Evolutionary conservation across 2,113 vertebrate species (phyloP).

Genomic region (Campylomormyrus tamandua): DNA sequence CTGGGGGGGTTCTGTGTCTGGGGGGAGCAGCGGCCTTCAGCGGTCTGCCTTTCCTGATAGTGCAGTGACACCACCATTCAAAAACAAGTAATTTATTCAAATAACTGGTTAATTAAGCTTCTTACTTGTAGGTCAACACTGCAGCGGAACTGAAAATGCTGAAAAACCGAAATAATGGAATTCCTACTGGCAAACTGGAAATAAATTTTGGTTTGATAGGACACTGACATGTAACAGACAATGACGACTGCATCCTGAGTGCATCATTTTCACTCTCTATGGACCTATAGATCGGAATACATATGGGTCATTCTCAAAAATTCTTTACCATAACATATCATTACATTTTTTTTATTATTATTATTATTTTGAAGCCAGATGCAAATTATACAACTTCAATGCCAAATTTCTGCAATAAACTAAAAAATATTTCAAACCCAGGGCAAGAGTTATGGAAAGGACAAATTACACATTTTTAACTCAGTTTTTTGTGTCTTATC

Average conservation of each 20-base stretch:
- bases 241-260: not conserved
- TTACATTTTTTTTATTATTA: not conserved
- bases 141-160: not conserved
- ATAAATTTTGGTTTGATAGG: not conserved
- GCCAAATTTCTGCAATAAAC: not conserved
- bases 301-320: not conserved
- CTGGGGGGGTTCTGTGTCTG: constrained; percentile 15
- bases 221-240: not conserved
- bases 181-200: not conserved
- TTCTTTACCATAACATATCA: not conserved
- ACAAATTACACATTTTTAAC: too few relatives aligned
- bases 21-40: constrained; percentile 3
- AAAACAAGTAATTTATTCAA: not conserved
- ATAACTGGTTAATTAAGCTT: not conserved
- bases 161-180: not conserved
- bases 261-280: not conserved
- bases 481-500: too few relatives aligned
- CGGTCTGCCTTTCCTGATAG: constrained; percentile 39
- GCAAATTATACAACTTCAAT: not conserved
- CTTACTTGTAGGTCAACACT: not conserved
- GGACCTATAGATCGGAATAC: not conserved
- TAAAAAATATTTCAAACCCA: not conserved
- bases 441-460: not conserved
- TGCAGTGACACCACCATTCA: not conserved
- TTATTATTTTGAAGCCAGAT: not conserved